phyloP scores from a whole-genome alignment of 2,888 invertebrate species.

The Caenorhabditis becei region DNA sequence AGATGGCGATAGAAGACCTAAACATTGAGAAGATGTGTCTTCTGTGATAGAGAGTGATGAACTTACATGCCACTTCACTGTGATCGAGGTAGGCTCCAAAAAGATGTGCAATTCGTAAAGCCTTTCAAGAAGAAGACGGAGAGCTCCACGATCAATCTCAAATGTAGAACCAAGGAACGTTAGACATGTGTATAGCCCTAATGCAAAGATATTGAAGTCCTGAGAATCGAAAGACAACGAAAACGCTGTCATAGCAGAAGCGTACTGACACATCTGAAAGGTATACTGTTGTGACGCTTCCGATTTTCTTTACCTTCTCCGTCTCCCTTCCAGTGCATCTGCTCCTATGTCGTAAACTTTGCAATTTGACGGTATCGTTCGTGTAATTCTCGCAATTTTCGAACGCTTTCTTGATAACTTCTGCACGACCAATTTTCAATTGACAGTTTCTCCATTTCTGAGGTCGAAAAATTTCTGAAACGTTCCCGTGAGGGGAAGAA shows the following conservation, averaged over 20 bases:
- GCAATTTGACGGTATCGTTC: background rate
- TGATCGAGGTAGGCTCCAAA: background rate
- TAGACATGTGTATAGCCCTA: background rate
- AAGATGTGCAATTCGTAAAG: background rate
- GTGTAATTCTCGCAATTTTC: background rate
- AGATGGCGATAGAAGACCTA: background rate
- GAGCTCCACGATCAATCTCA: background rate
- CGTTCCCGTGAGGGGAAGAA: too few species aligned
- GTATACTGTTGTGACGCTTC: too few species aligned
- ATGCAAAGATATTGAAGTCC: too few species aligned
- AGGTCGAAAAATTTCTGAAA: background rate
- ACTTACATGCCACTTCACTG: background rate
- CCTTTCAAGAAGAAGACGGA: background rate
- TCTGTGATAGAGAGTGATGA: background rate
- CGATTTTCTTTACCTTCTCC: background rate
- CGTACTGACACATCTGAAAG: too few species aligned
- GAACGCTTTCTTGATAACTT: background rate
- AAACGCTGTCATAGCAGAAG: too few species aligned
- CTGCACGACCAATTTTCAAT: background rate
- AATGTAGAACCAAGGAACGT: background rate
- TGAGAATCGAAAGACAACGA: too few species aligned
- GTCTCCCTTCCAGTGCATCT: background rate
- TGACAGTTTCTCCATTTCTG: background rate
- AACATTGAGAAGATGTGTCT: background rate
- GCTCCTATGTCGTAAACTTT: background rate